Conservation (phyloP, 2,113 vertebrate species). For the Bothrops jararaca region DNA sequence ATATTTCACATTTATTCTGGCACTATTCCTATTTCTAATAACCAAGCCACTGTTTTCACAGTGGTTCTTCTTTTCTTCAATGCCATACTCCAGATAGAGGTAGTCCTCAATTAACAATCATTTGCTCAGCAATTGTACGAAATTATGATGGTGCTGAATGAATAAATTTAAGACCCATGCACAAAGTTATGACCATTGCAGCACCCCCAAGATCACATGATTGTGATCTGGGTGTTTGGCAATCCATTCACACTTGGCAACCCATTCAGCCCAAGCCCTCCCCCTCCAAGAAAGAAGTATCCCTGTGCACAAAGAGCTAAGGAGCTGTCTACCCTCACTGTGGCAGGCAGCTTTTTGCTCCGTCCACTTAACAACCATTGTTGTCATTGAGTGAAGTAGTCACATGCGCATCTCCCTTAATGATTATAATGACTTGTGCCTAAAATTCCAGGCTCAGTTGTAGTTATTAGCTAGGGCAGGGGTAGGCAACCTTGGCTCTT, state of each 20-base stretch:
- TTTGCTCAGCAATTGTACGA: not conserved
- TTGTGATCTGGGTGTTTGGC: not conserved
- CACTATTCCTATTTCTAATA: not conserved
- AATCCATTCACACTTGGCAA: not conserved
- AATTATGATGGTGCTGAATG: not conserved
- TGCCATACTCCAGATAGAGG: not conserved
- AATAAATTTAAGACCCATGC: not conserved
- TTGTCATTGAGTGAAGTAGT: not conserved
- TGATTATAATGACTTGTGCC: not conserved
- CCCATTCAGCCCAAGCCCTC: not conserved
- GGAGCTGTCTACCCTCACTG: not conserved
- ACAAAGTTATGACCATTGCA: no score
- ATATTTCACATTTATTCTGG: not conserved
- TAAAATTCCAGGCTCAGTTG: not conserved
- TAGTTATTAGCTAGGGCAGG: not conserved
- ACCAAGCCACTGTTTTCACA: not conserved
- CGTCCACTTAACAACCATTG: not conserved
- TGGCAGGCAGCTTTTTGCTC: not conserved
- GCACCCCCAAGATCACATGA: not conserved
- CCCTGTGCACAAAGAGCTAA: not conserved
- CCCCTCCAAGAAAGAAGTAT: not conserved
- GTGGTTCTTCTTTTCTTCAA: not conserved
- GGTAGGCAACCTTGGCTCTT: not conserved
- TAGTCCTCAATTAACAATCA: not conserved
- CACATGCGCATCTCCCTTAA: not conserved